Percentiles rank a stretch among this genome's conserved stretches.
Evolutionary conservation across 2,113 vertebrate species (phyloP).

Genomic region (Acinonyx jubatus): DNA sequence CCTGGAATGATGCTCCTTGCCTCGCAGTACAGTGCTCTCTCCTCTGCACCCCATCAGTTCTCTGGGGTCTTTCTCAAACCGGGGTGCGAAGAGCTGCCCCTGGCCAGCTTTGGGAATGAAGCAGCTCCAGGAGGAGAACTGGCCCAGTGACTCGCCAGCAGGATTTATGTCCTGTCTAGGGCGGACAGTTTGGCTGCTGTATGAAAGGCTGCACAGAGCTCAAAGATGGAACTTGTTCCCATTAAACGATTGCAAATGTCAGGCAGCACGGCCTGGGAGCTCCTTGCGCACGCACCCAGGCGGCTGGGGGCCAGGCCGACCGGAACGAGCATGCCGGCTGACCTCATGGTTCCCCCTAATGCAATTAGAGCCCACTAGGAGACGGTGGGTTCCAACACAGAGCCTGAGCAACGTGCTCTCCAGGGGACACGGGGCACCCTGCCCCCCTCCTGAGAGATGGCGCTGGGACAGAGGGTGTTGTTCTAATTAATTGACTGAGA

Average conservation of each 20-base stretch:
- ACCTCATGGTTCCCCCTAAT: slow-evolving; percentile 69
- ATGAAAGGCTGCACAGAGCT: slow-evolving; percentile 71
- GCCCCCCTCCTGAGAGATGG: slow-evolving; percentile 32
- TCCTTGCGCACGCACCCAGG: slow-evolving; percentile 61
- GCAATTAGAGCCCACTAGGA: slow-evolving; percentile 35
- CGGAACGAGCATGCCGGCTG: neutral
- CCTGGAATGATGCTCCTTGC: neutral
- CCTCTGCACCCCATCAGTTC: neutral
- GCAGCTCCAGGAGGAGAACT: slow-evolving; percentile 39
- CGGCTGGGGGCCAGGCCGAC: slow-evolving; percentile 49
- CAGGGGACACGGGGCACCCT: neutral
- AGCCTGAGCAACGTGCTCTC: slow-evolving; percentile 17
- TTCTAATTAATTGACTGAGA: slow-evolving; percentile 63
- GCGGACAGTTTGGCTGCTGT: slow-evolving; percentile 74
- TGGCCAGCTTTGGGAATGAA: slow-evolving; percentile 6
- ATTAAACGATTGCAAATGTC: slow-evolving; percentile 81
- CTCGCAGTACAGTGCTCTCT: neutral
- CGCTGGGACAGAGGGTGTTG: slow-evolving; percentile 52
- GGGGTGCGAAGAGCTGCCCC: slow-evolving; percentile 53
- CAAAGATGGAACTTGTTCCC: slow-evolving; percentile 76
- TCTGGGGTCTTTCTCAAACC: neutral
- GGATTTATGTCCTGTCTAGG: slow-evolving; percentile 73
- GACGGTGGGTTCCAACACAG: slow-evolving; percentile 22
- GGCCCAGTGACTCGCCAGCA: slow-evolving; percentile 42
- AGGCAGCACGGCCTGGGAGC: slow-evolving; percentile 56